Evolutionary conservation across 2,888 invertebrate genomes (phyloP).

Genomic region (Allophyes oxyacanthae): DNA sequence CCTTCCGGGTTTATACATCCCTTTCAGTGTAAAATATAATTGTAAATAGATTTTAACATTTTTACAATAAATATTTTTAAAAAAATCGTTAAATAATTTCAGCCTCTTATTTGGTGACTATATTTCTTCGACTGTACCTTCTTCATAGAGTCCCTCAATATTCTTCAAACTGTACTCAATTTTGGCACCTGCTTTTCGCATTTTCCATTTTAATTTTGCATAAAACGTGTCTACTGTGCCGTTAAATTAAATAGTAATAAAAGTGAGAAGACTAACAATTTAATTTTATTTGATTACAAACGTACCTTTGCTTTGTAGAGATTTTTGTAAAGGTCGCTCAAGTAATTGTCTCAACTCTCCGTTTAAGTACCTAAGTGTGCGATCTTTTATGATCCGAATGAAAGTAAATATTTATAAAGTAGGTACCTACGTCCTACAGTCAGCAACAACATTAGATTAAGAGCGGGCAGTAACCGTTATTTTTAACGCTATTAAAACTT

Average conservation of each 20-base stretch:
- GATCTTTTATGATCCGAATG: conserved; percentile 17
- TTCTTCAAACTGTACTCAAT: conserved; percentile 17
- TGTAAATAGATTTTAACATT: too few relatives aligned
- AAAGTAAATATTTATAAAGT: too few relatives aligned
- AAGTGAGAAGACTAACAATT: conserved; percentile 29
- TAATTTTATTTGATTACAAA: conserved; percentile 39
- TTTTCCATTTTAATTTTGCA: conserved; percentile 33
- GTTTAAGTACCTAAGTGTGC: conserved; percentile 3
- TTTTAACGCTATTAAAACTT: too few relatives aligned
- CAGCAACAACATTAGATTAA: too few relatives aligned
- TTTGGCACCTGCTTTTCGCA: conserved; percentile 8
- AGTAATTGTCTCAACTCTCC: conserved; percentile 1
- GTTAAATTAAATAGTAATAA: conserved; percentile 41
- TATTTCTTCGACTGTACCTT: background rate
- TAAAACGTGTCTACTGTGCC: conserved; percentile 19
- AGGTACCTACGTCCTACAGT: too few relatives aligned
- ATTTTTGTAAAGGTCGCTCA: conserved; percentile 9
- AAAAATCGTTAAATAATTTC: too few relatives aligned
- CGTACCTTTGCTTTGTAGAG: conserved; percentile 11
- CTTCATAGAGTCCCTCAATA: background rate
- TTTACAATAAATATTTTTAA: too few relatives aligned
- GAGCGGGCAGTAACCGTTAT: too few relatives aligned
- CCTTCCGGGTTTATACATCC: too few relatives aligned
- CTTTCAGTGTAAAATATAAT: too few relatives aligned
- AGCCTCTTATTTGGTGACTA: too few relatives aligned